Evolutionary conservation across 2,888 invertebrate genomes (phyloP).

Genomic region (Perizoma flavofasciatum): DNA sequence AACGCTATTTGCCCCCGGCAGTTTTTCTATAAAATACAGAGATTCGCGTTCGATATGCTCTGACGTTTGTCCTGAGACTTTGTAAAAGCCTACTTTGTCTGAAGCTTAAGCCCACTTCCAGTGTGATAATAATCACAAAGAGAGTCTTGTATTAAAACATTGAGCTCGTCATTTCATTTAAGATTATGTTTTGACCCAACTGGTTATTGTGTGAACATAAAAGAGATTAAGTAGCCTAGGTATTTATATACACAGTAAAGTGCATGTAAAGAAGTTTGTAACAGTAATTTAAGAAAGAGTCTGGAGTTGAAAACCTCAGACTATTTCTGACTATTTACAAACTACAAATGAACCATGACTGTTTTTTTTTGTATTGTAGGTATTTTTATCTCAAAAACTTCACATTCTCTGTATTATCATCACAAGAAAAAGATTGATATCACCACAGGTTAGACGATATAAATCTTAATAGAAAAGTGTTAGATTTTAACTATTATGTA

Average conservation of each 20-base stretch:
- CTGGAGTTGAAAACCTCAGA: too few relatives aligned
- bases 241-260: too few relatives aligned
- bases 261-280: too few relatives aligned
- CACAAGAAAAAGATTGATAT: conserved; percentile 33
- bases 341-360: too few relatives aligned
- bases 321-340: too few relatives aligned
- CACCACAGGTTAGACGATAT: conserved; percentile 31
- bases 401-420: conserved; percentile 2
- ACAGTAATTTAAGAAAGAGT: too few relatives aligned
- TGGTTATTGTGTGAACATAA: too few relatives aligned
- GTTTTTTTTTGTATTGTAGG: too few relatives aligned
- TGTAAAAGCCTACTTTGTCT: conserved; percentile 13
- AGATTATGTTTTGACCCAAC: too few relatives aligned
- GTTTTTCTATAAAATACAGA: conserved; percentile 70
- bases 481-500: conserved; percentile 70
- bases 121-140: background rate
- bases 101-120: conserved; percentile 1
- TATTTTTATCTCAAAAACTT: background rate
- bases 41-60: conserved; percentile 44
- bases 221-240: too few relatives aligned
- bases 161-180: background rate
- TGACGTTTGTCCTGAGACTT: conserved; percentile 30
- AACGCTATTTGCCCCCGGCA: conserved; percentile 69
- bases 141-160: background rate
- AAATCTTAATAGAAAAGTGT: conserved; percentile 58